phyloP scores from a whole-genome alignment of 1,140 invertebrate species.

The Drosophila nikananu region DNA sequence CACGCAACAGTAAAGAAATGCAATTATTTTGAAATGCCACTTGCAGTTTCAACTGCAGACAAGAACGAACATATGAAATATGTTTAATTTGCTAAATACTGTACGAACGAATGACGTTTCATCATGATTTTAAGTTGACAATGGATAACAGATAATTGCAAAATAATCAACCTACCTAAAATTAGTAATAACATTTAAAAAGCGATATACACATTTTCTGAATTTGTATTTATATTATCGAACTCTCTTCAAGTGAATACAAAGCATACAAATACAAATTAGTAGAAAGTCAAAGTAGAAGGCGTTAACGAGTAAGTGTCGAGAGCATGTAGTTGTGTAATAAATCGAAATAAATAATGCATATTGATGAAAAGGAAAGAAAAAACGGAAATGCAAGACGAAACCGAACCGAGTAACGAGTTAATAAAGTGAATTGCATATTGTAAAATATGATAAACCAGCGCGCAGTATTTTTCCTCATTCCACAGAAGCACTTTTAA shows the following conservation, averaged over 20 bases:
- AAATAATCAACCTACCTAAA: constrained; percentile 79
- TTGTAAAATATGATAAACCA: constrained; percentile 75
- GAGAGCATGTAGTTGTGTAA: constrained; percentile 60
- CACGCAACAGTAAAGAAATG: constrained; percentile 34
- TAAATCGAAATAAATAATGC: constrained; percentile 57
- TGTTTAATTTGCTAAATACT: constrained; percentile 51
- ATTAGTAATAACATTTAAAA: constrained; percentile 69
- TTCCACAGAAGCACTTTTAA: neutral
- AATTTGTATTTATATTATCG: constrained; percentile 74
- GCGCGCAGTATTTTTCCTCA: neutral
- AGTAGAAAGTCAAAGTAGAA: constrained; percentile 71
- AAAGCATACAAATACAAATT: constrained; percentile 67
- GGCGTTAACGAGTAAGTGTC: constrained; percentile 70
- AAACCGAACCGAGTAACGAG: constrained; percentile 55
- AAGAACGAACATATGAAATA: constrained; percentile 72
- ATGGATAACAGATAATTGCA: constrained; percentile 53
- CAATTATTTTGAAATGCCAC: constrained; percentile 54
- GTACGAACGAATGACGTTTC: constrained; percentile 1
- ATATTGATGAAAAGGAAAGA: constrained; percentile 42
- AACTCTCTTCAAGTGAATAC: constrained; percentile 63
- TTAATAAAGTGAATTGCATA: constrained; percentile 74
- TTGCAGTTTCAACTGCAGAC: constrained; percentile 54
- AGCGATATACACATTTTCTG: constrained; percentile 70
- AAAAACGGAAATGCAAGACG: constrained; percentile 45
- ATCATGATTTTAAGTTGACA: constrained; percentile 48